Base-by-base conservation (phyloP, 2,797 vertebrate genomes). In the Apodemus agrarius region DNA sequence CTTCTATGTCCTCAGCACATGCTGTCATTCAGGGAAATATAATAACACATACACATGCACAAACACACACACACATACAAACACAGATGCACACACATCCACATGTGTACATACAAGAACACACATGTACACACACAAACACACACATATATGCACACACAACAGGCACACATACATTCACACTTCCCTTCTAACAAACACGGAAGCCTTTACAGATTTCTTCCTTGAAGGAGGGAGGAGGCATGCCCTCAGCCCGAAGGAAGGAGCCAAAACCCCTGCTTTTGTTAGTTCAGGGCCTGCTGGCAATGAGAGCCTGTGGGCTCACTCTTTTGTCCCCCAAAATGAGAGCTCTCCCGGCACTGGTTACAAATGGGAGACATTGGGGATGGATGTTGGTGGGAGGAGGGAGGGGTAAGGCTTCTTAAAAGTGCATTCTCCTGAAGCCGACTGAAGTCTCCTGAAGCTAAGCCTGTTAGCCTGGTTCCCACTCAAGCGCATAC, bases 231-330 rank as follows among this genome's bases (percentile, higher is more conserved):
- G 80, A 57, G 96, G 97, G 67, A 3, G 59, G 46, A 76, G 17
- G 89, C 17, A 12, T 59, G 93, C 82, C 83, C 61, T 91, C 78
- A 96, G 61, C 84, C 81, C 75, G 31, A 37, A 63, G 52, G 37
- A 59, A 96, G 97, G 61, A 84, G 92, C 96, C 95, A 78, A 63
- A 43, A 88, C 72, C 90, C 92, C 96, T 98, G 96, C 97, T 98
- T 98, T 95, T 93, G 93, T 97, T 98, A 97, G 97, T 97, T 67
- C 1, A 9, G 0, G 22, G 88, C 8, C 1, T 0, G 86, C 82
- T 61, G 75, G 96, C 72, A 49, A 43, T 63, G 90, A 46, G 69
- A 54, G 69, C 87, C 95, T 61, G 93, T 95, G 95, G 97, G 97
- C 97, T 94, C 81, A 26, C 95, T 93, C 97, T 95, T 96, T 93